Conservation (phyloP, 2,113 vertebrate genomes). For the Heteronetta atricapilla region DNA sequence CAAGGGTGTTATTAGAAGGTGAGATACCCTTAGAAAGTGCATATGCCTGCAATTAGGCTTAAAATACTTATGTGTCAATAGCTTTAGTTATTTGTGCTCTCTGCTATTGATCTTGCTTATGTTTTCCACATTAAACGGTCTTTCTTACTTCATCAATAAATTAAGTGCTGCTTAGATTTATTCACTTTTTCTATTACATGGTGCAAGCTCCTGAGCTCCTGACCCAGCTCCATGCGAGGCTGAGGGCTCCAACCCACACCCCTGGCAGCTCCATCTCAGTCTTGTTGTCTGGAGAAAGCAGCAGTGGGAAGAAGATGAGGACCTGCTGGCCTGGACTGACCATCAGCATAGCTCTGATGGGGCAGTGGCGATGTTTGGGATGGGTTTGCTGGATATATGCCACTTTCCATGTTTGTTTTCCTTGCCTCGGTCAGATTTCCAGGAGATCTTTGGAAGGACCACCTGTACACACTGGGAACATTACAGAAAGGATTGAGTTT, state of each 20-base stretch:
- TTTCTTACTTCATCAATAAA: conserved; percentile 69
- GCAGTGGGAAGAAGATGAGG: background rate
- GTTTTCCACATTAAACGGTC: conserved; percentile 65
- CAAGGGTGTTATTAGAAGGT: conserved; percentile 84
- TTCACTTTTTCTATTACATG: conserved; percentile 59
- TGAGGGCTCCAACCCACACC: background rate
- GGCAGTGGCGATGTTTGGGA: background rate
- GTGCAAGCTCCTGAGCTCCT: background rate
- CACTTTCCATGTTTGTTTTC: background rate
- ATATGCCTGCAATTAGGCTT: conserved; percentile 84
- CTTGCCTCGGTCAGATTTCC: background rate
- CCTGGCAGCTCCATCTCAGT: background rate
- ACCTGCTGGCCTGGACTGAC: background rate
- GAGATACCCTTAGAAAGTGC: conserved; percentile 87
- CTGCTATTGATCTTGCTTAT: conserved; percentile 69
- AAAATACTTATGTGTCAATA: conserved; percentile 80
- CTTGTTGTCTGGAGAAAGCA: background rate
- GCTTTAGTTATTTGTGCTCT: conserved; percentile 78
- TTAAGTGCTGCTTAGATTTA: conserved; percentile 53
- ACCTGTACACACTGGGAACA: background rate
- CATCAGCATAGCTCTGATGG: background rate
- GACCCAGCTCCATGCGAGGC: background rate
- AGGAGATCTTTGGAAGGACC: background rate
- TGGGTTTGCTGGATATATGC: background rate
- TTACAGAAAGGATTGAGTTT: background rate